phyloP scores from a whole-genome alignment of 2,113 vertebrate species.

The Prolemur simus region DNA sequence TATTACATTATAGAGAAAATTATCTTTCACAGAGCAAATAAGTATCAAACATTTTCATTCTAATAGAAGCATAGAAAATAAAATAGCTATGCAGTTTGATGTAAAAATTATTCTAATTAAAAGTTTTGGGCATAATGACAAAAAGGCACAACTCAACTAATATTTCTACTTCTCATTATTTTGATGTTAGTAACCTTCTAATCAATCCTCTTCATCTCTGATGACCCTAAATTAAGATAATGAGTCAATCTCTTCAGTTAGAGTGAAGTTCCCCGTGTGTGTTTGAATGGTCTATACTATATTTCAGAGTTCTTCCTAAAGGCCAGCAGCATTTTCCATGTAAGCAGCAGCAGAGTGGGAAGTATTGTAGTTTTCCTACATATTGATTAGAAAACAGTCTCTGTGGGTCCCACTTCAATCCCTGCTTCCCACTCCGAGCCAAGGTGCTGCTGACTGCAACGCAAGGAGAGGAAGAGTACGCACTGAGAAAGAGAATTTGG shows the following conservation, averaged over 20 bases:
- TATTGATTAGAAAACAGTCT: neutral
- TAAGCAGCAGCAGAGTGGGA: neutral
- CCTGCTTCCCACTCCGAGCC: neutral
- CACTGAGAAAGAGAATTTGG: neutral
- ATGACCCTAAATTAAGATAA: neutral
- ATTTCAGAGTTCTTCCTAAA: neutral
- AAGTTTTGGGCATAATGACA: neutral
- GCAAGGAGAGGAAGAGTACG: neutral
- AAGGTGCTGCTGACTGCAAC: neutral
- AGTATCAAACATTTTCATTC: neutral
- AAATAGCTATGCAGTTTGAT: neutral
- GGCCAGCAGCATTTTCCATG: neutral
- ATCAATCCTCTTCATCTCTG: neutral
- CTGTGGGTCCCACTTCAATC: neutral
- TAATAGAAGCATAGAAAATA: neutral
- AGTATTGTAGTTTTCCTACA: neutral
- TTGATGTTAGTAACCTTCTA: neutral
- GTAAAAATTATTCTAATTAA: neutral
- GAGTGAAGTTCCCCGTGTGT: neutral
- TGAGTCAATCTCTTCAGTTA: neutral
- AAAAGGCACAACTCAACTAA: neutral
- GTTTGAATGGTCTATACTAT: neutral
- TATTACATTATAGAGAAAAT: neutral
- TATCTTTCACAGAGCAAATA: constrained; percentile 17
- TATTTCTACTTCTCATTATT: neutral